A percentile compares a stretch with the other conserved stretches of the same genome.
Evolutionary conservation across 2,797 vertebrate genomes (phyloP).

Genomic region (Melanogrammus aeglefinus): DNA sequence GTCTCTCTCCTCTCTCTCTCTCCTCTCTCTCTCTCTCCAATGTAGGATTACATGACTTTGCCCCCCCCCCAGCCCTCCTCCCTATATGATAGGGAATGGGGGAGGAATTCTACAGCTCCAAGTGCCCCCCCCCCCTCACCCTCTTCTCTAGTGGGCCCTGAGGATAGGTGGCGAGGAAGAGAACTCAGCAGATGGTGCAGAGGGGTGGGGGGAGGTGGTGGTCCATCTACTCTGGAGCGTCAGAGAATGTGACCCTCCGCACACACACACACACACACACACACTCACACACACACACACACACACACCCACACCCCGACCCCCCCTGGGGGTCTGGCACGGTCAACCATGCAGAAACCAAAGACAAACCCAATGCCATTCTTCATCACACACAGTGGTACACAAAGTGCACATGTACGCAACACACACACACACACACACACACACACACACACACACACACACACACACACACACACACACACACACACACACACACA

Average conservation of each 20-base stretch:
- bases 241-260: slow-evolving; percentile 67
- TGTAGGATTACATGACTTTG: slow-evolving; percentile 56
- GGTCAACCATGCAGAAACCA: slow-evolving; percentile 61
- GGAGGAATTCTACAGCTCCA: slow-evolving; percentile 39
- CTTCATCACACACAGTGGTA: slow-evolving; percentile 27
- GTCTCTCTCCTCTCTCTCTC: too few species aligned
- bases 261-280: too few species aligned
- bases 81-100: too few species aligned
- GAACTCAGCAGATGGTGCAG: slow-evolving; percentile 71
- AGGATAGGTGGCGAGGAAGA: slow-evolving; percentile 1
- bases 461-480: slow-evolving; percentile 23
- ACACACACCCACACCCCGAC: background rate
- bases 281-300: too few species aligned
- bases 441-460: slow-evolving; percentile 29
- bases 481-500: slow-evolving; percentile 27
- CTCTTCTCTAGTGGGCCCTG: slow-evolving; percentile 66
- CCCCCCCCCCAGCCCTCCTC: too few species aligned
- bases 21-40: slow-evolving; percentile 28
- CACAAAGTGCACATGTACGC: slow-evolving; percentile 5
- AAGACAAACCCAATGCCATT: slow-evolving; percentile 63
- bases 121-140: slow-evolving; percentile 50
- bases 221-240: slow-evolving; percentile 56
- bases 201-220: slow-evolving; percentile 56
- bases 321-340: slow-evolving; percentile 37
- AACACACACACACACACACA: slow-evolving; percentile 12